Base-by-base conservation (phyloP, 2,888 invertebrate species). In the Tiliacea citrago region DNA sequence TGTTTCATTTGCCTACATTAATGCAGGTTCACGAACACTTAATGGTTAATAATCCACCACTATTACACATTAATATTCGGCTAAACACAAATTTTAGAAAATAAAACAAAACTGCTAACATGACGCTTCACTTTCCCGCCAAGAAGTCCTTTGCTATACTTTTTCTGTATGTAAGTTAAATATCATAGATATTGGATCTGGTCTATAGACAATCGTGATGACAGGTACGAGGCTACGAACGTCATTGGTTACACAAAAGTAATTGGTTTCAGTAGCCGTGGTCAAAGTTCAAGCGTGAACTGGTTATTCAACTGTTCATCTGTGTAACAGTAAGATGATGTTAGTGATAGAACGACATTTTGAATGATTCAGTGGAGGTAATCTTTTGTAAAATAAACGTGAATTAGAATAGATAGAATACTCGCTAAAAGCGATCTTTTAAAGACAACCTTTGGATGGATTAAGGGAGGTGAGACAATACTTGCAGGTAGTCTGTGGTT, bases 251-350 rank as follows among this genome's bases (percentile, higher is more conserved):
- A 72, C 72, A 67, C 67, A 86, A 86, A 6, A 68, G 42, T 53
- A 77, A 77, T 73, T 62, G 51, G 62, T 77, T 85, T 82, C 66
- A 75, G 73, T 57, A 60, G 69, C 63, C 24, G 72, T 47, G 77
- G 81, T 80, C 79, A 84, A 62, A 76, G 82, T 78, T 84, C 77
- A 85, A 82, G 63, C 72, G 77, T 76, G 76, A 83, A 82, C 63
- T 35, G 66, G 73, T 82, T 77, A 83, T 83, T 80, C 77, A 75
- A 84, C 76, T 69, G 57, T 61, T 62, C 61, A 45, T 79, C 58
- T 55, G 42, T 47, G 29, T 55, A 51, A 66, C 35, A 79, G 45
- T 62, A n/a, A 79, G 53, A 51, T 35, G n/a, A 12, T 60, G 53
- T 45, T 55, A 29, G 29, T 55, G 2, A 73, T 73, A 29, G n/a